Evolutionary conservation across 2,113 vertebrate species (phyloP).

Genomic region (Gavialis gangeticus): DNA sequence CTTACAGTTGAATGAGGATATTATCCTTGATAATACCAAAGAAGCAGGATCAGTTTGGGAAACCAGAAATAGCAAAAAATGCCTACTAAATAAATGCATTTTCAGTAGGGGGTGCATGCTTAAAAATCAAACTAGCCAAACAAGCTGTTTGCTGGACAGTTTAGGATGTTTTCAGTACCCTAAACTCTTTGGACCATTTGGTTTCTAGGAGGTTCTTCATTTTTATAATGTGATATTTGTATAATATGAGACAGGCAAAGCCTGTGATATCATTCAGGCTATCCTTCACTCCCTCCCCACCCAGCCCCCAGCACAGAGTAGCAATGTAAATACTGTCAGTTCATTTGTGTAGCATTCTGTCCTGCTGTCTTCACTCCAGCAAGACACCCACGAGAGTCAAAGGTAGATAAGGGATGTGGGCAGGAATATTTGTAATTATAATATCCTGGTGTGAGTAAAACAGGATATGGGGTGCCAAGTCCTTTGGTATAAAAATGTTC

Average conservation of each 20-base stretch:
- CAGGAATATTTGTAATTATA: neutral
- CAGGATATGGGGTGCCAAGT: neutral
- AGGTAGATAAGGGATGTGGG: neutral
- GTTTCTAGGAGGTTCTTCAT: fast-evolving
- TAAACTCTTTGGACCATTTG: neutral
- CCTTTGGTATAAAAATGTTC: neutral
- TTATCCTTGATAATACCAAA: neutral
- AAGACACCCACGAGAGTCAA: neutral
- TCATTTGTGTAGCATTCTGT: neutral
- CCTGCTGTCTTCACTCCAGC: neutral
- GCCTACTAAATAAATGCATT: neutral
- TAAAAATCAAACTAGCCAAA: fast-evolving
- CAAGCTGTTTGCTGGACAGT: neutral
- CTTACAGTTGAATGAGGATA: neutral
- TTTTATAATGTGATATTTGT: neutral
- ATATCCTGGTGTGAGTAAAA: neutral
- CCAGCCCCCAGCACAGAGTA: neutral
- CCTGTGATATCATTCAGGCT: neutral
- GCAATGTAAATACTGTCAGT: fast-evolving
- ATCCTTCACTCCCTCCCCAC: no score
- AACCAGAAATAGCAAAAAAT: neutral
- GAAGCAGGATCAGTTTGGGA: neutral
- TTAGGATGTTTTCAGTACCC: neutral
- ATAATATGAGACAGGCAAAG: neutral
- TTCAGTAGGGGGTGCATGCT: neutral